Evolutionary conservation across 2,888 invertebrate genomes (phyloP).

Genomic region (Limnephilus rhombicus): DNA sequence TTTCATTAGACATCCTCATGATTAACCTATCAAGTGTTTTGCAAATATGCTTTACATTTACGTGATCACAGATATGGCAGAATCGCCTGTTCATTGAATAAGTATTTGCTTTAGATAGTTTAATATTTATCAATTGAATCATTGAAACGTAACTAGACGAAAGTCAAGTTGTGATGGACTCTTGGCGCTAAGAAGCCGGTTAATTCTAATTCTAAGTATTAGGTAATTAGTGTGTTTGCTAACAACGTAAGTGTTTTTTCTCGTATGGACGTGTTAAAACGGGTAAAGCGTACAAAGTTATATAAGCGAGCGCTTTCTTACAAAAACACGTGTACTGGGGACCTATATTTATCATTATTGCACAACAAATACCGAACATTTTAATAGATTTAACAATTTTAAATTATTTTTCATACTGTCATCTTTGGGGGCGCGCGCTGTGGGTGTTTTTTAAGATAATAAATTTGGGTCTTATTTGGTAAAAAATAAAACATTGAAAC

Average conservation of each 20-base stretch:
- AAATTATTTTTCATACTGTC: not conserved
- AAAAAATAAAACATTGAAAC: no score
- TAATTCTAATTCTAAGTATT: not conserved
- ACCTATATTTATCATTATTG: not conserved
- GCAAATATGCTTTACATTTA: not conserved
- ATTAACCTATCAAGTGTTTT: not conserved
- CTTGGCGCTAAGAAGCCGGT: not conserved
- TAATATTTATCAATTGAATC: not conserved
- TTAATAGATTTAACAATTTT: not conserved
- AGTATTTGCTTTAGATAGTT: not conserved
- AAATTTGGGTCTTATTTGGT: no score
- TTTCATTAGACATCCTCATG: not conserved
- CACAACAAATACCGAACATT: not conserved
- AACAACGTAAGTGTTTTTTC: slow-evolving; percentile 35
- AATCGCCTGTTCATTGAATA: not conserved
- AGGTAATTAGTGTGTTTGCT: not conserved
- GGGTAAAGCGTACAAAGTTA: not conserved
- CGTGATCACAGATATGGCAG: not conserved
- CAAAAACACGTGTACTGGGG: not conserved
- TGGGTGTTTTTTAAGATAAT: no score
- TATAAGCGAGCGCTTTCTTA: not conserved
- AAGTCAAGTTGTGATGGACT: slow-evolving; percentile 13
- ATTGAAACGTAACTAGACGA: not conserved
- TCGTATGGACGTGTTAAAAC: not conserved
- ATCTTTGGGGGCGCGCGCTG: not conserved